Conservation (phyloP, 1,140 invertebrate species). For the Globodera rostochiensis region DNA sequence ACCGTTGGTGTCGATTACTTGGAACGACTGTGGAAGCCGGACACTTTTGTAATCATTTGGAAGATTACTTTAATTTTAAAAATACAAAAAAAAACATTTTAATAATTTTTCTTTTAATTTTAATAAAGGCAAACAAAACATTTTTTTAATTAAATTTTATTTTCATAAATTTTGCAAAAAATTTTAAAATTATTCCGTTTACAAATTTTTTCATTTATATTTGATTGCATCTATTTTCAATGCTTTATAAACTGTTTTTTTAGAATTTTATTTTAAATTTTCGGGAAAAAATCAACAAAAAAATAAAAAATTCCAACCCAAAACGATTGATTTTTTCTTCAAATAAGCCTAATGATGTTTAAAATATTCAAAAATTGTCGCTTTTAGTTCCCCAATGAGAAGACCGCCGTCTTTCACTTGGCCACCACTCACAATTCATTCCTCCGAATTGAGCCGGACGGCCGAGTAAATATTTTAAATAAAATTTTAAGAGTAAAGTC, state of each 20-base stretch:
- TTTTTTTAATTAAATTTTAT: no score
- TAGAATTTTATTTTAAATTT: no score
- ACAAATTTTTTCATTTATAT: no score
- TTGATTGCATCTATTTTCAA: no score
- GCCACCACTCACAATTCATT: slow-evolving; percentile 81
- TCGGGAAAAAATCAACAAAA: no score
- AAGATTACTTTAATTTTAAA: background rate
- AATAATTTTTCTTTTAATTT: no score
- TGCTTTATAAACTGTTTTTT: no score
- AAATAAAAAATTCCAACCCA: no score
- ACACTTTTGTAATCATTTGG: slow-evolving; percentile 71
- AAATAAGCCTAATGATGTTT: no score
- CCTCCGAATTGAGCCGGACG: slow-evolving; percentile 68
- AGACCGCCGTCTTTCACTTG: slow-evolving; percentile 95
- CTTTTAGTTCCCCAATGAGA: slow-evolving; percentile 89
- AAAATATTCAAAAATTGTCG: background rate
- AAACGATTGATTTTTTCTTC: no score
- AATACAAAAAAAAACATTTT: no score
- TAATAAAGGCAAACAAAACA: no score
- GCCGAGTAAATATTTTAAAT: slow-evolving; percentile 54
- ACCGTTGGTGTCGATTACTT: slow-evolving; percentile 84
- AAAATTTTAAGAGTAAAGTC: background rate
- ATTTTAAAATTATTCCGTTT: background rate
- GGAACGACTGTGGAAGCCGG: slow-evolving; percentile 95
- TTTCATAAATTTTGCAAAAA: slow-evolving; percentile 38